phyloP scores from a whole-genome alignment of 2,888 invertebrate species.

The Ectemnius cavifrons region DNA sequence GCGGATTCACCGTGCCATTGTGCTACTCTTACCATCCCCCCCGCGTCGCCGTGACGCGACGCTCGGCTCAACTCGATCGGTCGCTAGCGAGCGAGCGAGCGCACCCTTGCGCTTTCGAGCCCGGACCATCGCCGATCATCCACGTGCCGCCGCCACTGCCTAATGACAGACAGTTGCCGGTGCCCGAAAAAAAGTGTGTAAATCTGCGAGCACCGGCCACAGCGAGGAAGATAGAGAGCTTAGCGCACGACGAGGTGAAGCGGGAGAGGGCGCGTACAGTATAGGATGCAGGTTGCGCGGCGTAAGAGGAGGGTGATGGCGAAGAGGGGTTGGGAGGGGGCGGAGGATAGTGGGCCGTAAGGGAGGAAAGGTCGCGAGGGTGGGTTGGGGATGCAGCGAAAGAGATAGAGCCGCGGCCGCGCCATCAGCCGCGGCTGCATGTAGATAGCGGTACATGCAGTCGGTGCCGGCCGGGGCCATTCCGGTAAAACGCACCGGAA shows the following conservation, averaged over 20 bases:
- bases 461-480: constrained; percentile 53
- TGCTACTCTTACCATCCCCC: constrained; percentile 35
- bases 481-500: constrained; percentile 72
- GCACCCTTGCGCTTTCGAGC: neutral
- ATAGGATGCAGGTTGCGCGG: neutral
- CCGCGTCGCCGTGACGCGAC: neutral
- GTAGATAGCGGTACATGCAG: constrained; percentile 58
- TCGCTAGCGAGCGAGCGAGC: neutral
- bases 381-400: constrained; percentile 24
- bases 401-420: constrained; percentile 53
- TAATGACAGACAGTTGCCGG: constrained; percentile 77
- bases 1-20: constrained; percentile 42
- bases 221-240: constrained; percentile 37
- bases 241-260: neutral
- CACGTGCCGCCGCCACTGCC: constrained; percentile 69
- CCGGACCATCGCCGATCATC: constrained; percentile 42
- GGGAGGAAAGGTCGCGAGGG: constrained; percentile 33
- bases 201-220: constrained; percentile 66
- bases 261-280: neutral
- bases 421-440: constrained; percentile 53
- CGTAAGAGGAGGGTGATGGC: neutral
- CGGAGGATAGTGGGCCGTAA: constrained; percentile 30
- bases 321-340: constrained; percentile 2
- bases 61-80: neutral
- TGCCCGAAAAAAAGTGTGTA: constrained; percentile 68